Evolutionary conservation across 1,140 invertebrate species (phyloP).

Genomic region (Helicoverpa zea): DNA sequence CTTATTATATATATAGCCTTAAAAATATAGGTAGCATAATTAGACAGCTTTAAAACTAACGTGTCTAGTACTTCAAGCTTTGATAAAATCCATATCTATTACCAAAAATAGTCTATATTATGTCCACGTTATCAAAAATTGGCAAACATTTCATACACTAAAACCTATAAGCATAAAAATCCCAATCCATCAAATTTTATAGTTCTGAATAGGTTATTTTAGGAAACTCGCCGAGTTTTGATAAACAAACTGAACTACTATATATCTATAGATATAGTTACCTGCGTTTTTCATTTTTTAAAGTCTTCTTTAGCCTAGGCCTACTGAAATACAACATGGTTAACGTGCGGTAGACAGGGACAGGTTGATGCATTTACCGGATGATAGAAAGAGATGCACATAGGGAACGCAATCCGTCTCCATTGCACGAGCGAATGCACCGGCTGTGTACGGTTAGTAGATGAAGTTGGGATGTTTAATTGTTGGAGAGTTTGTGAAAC

Average conservation of each 20-base stretch:
- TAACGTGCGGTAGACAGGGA: slow-evolving; percentile 44
- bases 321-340: slow-evolving; percentile 38
- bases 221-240: background rate
- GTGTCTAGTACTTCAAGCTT: no score
- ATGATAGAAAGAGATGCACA: slow-evolving; percentile 58
- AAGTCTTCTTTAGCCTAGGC: slow-evolving; percentile 30
- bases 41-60: no score
- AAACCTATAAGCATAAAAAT: background rate
- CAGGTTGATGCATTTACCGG: slow-evolving; percentile 47
- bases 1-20: no score
- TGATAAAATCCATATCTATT: no score
- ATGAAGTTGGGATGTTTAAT: slow-evolving; percentile 34
- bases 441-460: slow-evolving; percentile 64
- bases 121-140: background rate
- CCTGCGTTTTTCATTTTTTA: slow-evolving; percentile 41
- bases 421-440: slow-evolving; percentile 73
- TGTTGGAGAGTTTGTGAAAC: background rate
- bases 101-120: no score
- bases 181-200: slow-evolving; percentile 2
- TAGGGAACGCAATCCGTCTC: slow-evolving; percentile 57
- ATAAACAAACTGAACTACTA: background rate
- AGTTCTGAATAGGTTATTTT: slow-evolving; percentile 9
- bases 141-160: background rate
- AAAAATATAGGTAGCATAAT: no score
- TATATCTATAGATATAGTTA: background rate